Conservation (phyloP, 2,797 vertebrate species). For the Platalea minor region DNA sequence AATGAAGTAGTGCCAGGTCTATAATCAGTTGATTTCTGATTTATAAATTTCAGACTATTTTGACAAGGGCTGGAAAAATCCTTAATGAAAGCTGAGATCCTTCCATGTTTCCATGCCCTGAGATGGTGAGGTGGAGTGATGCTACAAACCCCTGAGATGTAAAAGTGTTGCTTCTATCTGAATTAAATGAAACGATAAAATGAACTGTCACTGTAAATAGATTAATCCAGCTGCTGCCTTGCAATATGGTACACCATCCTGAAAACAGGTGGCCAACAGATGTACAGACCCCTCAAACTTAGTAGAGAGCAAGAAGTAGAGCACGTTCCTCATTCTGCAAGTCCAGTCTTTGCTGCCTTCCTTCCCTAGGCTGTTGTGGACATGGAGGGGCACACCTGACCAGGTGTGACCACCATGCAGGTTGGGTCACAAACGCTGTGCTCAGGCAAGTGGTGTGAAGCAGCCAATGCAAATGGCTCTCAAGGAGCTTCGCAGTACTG, state of each 20-base stretch:
- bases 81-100: not conserved
- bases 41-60: not conserved
- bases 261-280: not conserved
- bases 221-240: not conserved
- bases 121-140: not conserved
- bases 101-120: not conserved
- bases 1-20: not conserved
- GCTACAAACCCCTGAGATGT: not conserved
- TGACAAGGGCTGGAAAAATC: not conserved
- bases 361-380: not conserved
- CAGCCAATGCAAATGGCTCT: not conserved
- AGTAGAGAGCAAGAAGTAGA: not conserved
- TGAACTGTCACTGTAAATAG: not conserved
- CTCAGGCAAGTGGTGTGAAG: not conserved
- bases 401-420: fast-evolving
- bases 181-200: not conserved
- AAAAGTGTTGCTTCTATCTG: not conserved
- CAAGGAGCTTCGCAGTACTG: not conserved
- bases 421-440: not conserved
- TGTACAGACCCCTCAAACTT: not conserved
- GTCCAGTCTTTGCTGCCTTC: not conserved
- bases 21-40: not conserved
- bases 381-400: not conserved
- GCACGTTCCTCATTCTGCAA: not conserved
- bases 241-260: not conserved